Evolutionary conservation across 2,888 invertebrate genomes (phyloP).

Genomic region (Branchipolynoe longqiensis): DNA sequence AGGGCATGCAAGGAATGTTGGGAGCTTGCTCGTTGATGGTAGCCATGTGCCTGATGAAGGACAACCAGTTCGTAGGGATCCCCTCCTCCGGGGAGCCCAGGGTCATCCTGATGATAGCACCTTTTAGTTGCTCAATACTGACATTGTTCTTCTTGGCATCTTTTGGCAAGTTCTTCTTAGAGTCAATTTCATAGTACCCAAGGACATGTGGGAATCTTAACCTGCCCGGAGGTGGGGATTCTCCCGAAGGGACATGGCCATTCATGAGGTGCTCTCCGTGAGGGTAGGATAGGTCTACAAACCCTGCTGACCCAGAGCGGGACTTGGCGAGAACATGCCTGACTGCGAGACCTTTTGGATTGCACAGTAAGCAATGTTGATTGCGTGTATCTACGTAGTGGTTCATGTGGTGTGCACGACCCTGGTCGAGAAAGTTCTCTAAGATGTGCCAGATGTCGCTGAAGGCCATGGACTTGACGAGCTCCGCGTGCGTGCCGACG

Average conservation of each 20-base stretch:
- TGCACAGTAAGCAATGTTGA: constrained; percentile 68
- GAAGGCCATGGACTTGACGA: constrained; percentile 69
- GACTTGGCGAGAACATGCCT: constrained; percentile 68
- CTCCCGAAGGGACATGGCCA: constrained; percentile 64
- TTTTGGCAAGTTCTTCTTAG: constrained; percentile 69
- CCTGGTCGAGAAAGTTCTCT: constrained; percentile 68
- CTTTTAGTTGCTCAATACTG: constrained; percentile 70
- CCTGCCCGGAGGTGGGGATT: constrained; percentile 54
- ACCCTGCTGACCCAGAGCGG: constrained; percentile 68
- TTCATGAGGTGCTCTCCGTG: constrained; percentile 67
- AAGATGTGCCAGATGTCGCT: constrained; percentile 69
- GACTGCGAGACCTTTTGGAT: constrained; percentile 66
- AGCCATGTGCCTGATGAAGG: constrained; percentile 68
- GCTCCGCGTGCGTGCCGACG: constrained; percentile 70
- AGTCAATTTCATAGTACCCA: constrained; percentile 69
- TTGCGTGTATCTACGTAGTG: constrained; percentile 66
- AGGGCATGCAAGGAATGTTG: constrained; percentile 67
- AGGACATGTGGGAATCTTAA: constrained; percentile 67
- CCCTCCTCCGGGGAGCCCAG: constrained; percentile 61
- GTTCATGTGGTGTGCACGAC: constrained; percentile 67
- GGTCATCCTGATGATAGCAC: constrained; percentile 68
- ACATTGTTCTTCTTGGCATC: constrained; percentile 70
- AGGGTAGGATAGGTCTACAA: constrained; percentile 69
- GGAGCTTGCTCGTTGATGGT: constrained; percentile 68
- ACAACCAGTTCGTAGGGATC: constrained; percentile 68